Conservation (phyloP, 2,113 vertebrate species). For the Kryptolebias marmoratus region DNA sequence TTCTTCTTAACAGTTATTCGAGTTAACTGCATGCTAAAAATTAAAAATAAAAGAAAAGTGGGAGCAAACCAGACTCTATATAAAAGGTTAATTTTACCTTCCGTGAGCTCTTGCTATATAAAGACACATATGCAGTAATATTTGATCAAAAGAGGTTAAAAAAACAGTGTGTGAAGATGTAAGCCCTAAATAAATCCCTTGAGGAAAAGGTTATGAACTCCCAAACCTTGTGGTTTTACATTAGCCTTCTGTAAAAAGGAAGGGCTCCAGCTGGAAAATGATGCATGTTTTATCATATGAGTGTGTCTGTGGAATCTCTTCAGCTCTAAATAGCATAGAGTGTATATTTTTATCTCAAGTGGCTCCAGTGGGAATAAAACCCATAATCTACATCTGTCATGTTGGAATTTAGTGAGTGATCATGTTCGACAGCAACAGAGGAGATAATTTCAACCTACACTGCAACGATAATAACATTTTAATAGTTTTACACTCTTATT, state of each 20-base stretch:
- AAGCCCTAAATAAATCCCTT: not conserved
- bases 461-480: not conserved
- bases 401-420: not conserved
- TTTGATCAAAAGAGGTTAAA: not conserved
- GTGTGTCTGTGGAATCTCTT: conserved; percentile 16
- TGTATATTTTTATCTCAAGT: conserved; percentile 10
- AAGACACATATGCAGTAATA: not conserved
- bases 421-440: not conserved
- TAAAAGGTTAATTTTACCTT: too few relatives aligned
- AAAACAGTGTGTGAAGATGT: not conserved
- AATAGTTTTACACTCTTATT: too few relatives aligned
- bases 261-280: too few relatives aligned
- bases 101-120: not conserved
- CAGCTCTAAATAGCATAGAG: conserved; percentile 30
- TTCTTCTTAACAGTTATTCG: not conserved
- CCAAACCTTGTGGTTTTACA: conserved; percentile 4
- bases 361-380: conserved; percentile 2
- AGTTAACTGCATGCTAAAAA: too few relatives aligned
- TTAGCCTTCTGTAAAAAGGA: not conserved
- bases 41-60: too few relatives aligned
- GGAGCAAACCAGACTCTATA: too few relatives aligned
- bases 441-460: too few relatives aligned
- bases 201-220: not conserved
- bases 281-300: not conserved
- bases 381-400: conserved; percentile 17